phyloP scores from a whole-genome alignment of 2,113 vertebrate species.

The Dipodomys merriami region DNA sequence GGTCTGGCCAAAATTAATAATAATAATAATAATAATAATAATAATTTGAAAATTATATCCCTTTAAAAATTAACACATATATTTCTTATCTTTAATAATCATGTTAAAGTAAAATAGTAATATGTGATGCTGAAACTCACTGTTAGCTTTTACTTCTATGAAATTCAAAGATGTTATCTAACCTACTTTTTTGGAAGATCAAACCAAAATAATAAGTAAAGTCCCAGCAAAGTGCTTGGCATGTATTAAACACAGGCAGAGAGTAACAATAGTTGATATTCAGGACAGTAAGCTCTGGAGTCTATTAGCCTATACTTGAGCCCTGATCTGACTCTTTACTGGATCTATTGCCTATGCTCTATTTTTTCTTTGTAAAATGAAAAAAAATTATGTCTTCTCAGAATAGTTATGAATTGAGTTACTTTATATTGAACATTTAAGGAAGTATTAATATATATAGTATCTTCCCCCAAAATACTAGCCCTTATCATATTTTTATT shows the following conservation, averaged over 20 bases:
- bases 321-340: neutral
- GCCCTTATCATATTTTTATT: neutral
- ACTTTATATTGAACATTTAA: neutral
- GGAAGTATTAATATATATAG: neutral
- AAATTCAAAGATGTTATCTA: neutral
- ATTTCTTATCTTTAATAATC: neutral
- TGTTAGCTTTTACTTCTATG: neutral
- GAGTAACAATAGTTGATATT: neutral
- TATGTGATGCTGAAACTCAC: neutral
- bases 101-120: neutral
- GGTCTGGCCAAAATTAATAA: no score
- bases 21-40: no score
- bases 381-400: neutral
- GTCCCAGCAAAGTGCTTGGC: neutral
- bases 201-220: neutral
- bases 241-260: neutral
- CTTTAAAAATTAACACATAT: neutral
- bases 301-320: neutral
- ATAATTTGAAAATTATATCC: neutral
- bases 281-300: neutral
- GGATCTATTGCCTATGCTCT: neutral
- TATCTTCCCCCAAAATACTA: neutral
- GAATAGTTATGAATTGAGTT: neutral
- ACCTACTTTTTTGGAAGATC: neutral
- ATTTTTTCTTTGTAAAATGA: neutral